Conservation (phyloP, 1,140 invertebrate genomes). For the Adelges cooleyi region DNA sequence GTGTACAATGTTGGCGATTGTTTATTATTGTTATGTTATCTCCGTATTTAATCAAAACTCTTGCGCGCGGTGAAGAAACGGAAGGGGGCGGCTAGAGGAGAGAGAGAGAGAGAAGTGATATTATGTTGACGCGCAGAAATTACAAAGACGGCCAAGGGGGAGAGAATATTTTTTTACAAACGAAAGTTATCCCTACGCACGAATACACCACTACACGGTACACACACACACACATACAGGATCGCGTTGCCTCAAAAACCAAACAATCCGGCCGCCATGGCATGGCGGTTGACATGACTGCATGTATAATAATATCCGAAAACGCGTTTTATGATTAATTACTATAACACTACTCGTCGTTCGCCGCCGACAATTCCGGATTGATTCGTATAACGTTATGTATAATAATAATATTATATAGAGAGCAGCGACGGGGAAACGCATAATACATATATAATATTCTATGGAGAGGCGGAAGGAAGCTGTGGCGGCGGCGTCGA, state of each 20-base stretch:
- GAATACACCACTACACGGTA: too few relatives aligned
- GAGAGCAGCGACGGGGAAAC: too few relatives aligned
- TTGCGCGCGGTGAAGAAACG: not conserved
- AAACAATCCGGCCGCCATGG: slow-evolving; percentile 7
- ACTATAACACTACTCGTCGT: too few relatives aligned
- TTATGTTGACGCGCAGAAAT: too few relatives aligned
- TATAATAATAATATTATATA: too few relatives aligned
- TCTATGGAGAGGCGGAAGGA: not conserved
- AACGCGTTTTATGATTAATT: slow-evolving; percentile 26
- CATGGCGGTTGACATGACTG: slow-evolving; percentile 21
- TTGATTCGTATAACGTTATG: slow-evolving; percentile 26
- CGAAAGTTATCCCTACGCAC: slow-evolving; percentile 9
- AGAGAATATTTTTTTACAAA: too few relatives aligned
- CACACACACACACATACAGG: too few relatives aligned
- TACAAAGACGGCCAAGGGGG: too few relatives aligned
- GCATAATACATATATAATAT: too few relatives aligned
- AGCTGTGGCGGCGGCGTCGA: not conserved
- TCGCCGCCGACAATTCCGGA: slow-evolving; percentile 12
- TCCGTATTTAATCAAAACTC: slow-evolving; percentile 12
- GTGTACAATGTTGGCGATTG: too few relatives aligned
- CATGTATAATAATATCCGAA: slow-evolving; percentile 21
- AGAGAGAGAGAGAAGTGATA: not conserved
- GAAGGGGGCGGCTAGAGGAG: not conserved
- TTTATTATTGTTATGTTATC: not conserved
- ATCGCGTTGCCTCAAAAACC: slow-evolving; percentile 10